Conservation (phyloP, 2,888 invertebrate species). For the Chymomyza fuscimana region DNA sequence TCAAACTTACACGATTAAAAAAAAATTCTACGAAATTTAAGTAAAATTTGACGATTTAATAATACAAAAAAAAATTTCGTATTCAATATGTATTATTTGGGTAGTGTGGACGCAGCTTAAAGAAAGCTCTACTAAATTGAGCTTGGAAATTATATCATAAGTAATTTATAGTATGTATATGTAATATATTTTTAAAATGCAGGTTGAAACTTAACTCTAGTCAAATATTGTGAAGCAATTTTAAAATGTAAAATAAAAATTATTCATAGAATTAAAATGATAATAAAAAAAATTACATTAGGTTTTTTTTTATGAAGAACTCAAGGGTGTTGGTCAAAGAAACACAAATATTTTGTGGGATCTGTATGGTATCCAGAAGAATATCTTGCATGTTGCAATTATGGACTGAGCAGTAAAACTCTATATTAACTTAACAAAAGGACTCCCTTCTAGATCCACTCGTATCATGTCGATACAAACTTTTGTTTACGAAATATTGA, state of each 20-base stretch:
- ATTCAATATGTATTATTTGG: not conserved
- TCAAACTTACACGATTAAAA: not conserved
- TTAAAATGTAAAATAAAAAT: conserved; percentile 34
- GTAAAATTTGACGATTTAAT: no score
- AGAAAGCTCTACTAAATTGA: not conserved
- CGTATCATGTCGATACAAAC: no score
- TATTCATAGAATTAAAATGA: conserved; percentile 20
- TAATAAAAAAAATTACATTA: not conserved
- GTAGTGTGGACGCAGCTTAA: not conserved
- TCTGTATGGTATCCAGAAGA: no score
- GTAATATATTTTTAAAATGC: not conserved
- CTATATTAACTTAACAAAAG: no score
- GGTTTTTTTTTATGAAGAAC: not conserved
- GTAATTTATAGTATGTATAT: no score
- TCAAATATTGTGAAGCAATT: conserved; percentile 67
- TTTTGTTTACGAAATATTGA: no score
- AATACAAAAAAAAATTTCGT: no score
- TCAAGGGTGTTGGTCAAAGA: not conserved
- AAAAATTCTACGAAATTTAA: not conserved
- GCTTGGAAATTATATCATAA: no score
- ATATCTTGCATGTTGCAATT: no score
- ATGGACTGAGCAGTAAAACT: no score
- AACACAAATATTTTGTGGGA: no score
- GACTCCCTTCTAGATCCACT: no score
- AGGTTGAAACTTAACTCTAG: conserved; percentile 40